Evolutionary conservation across 2,113 vertebrate species (phyloP), one percentile per base, ranked within the genome.

Genomic region (Erythrocebus patas): DNA sequence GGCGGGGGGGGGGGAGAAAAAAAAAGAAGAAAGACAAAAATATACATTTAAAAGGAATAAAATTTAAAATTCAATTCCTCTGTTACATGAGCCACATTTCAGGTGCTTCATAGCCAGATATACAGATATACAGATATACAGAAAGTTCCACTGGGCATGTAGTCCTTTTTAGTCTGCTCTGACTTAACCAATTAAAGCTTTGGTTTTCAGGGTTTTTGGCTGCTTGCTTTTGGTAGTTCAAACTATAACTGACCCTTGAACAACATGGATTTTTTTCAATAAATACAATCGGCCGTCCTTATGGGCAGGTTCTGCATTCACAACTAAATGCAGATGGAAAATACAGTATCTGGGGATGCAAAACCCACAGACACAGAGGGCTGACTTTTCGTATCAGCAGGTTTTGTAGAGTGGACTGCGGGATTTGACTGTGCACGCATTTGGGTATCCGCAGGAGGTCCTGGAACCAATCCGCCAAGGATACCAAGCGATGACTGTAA

Each of bases 91-190:
- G 75, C 75, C 75, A 18, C 27, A 48, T 32, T 45, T 48, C 4
- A 32, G 45, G 16, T 18, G 27, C 72, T 48, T 32, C 43, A 17
- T 4, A 32, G 43, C 43, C 16, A 78, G 43, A 48, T 9, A 32
- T 35, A 45, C 0, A 1, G 43, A 48, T 9, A 32, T 35, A 45
- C 0, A 1, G n/a, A 75, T 35, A 6, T 1, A 10, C 22, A 35
- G 30, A 59, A 22, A 11, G 30, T 55, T 30, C 23, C 9, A 0
- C 48, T 2, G 6, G 8, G 5, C 30, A 0, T 0, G 20, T 11
- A 2, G 8, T 6, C 73, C 50, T 50, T 23, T 38, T 16, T 22
- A 16, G 30, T 10, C 48, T 30, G 50, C 25, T 45, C 52, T 3
- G 13, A 13, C 38, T 38, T 57, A 25, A 55, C 18, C 52, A 55